Percentiles rank a stretch among this genome's conserved stretches.
phyloP scores from a whole-genome alignment of 2,113 vertebrate species.

The Centropristis striata region DNA sequence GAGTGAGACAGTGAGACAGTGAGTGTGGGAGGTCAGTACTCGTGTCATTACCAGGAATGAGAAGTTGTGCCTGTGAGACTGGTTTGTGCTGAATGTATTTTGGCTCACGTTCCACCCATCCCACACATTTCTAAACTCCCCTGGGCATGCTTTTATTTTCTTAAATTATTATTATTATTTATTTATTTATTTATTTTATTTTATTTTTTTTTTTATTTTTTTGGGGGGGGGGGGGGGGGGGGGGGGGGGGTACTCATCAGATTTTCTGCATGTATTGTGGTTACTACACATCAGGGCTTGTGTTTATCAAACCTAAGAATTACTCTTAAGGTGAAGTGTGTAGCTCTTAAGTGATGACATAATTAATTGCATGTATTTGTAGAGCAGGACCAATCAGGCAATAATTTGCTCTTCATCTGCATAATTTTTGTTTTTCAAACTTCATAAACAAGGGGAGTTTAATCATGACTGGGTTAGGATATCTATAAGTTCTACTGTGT shows the following conservation, averaged over 20 bases:
- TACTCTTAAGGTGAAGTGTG: neutral
- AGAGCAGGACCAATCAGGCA: neutral
- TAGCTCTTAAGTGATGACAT: neutral
- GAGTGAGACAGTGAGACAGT: neutral
- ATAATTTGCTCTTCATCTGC: neutral
- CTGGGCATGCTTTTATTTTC: neutral
- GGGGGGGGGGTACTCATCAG: too few species aligned
- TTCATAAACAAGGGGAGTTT: too few species aligned
- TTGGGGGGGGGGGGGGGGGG: too few species aligned
- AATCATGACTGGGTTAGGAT: too few species aligned
- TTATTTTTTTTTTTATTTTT: too few species aligned
- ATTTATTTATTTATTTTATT: too few species aligned
- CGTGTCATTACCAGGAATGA: conserved; percentile 50
- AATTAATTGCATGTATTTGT: too few species aligned
- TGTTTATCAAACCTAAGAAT: neutral
- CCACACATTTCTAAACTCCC: neutral
- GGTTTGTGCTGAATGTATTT: conserved; percentile 9
- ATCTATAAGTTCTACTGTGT: too few species aligned
- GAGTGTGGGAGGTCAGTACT: conserved; percentile 1
- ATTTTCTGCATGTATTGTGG: too few species aligned
- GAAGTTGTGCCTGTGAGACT: conserved; percentile 7
- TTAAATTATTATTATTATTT: neutral
- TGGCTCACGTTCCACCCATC: neutral
- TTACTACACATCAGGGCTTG: too few species aligned
- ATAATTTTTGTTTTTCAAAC: neutral